Evolutionary conservation across 1,140 invertebrate species (phyloP), one percentile per base, ranked within the genome.

Genomic region (Listronotus oregonensis): DNA sequence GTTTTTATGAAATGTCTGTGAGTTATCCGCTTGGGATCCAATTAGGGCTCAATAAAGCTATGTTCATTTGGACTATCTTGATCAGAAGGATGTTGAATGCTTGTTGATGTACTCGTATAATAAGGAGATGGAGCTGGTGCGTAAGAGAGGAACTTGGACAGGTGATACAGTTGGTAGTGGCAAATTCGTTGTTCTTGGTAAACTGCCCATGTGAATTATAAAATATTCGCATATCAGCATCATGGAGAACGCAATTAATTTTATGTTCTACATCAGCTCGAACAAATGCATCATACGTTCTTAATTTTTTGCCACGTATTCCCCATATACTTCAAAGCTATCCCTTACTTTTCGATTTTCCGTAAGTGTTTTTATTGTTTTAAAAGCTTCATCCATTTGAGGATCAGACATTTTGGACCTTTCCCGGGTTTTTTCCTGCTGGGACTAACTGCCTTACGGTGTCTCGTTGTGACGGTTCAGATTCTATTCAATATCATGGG

Each of bases 221-320:
- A 31, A 51, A 15, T 31, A 18, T 18, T 31, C 63, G 31, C 58
- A 61, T 66, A 50, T 60, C 64, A 17, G 54, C 67, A 18, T 62
- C 59, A 46, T 54, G 60, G 7, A 69, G 34, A 46, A 67, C 43
- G 34, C 50, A 60, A 47, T 49, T 66, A 11, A 57, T 56, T 55
- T 32, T 17, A 37, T 69, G 50, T 52, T 62, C 34, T 14, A 69
- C 67, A 18, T 49, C 42, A 39, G 43, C 42, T 27, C 43, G 27
- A 32, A 46, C 11, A 10, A 39, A 42, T 32, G 34, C n/a, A 31
- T 17, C 17, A 11, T 37, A 44, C 14, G 39, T 44, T 31, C 40
- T 64, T 52, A 44, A 42, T 68, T 58, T 7, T 34, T 51, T 17
- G 51, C 61, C 42, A 67, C 50, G 21, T 62, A 40, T 42, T 62